phyloP scores from a whole-genome alignment of 2,797 vertebrate species.

The Tapirus indicus region DNA sequence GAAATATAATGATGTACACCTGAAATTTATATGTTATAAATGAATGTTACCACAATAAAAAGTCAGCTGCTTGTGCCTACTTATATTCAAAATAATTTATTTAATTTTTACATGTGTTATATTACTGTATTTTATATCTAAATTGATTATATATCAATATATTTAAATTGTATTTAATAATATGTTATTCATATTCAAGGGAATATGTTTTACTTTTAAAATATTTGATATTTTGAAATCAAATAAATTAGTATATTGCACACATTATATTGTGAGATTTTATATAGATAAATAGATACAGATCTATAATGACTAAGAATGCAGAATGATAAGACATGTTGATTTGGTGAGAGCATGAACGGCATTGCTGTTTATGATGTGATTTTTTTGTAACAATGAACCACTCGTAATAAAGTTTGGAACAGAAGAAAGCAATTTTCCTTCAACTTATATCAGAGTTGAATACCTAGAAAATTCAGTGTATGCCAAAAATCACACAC shows the following conservation, averaged over 20 bases:
- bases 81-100: conserved; percentile 1
- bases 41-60: no score
- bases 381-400: neutral
- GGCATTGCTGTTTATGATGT: neutral
- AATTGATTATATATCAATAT: neutral
- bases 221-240: conserved; percentile 9
- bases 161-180: neutral
- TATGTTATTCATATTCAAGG: neutral
- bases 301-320: neutral
- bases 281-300: neutral
- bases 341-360: conserved; percentile 1
- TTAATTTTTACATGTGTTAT: neutral
- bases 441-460: neutral
- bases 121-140: neutral
- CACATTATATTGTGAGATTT: neutral
- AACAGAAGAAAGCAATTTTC: neutral
- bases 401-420: neutral
- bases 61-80: neutral
- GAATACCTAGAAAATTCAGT: conserved; percentile 35
- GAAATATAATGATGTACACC: no score
- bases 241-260: neutral
- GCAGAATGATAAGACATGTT: neutral
- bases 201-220: conserved; percentile 25
- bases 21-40: no score
- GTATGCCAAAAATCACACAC: neutral